These are phyloP conservation scores for Pimephales promelas DNA, from an alignment of 2,113 vertebrate species.

Conservation along the genomic window DNA sequence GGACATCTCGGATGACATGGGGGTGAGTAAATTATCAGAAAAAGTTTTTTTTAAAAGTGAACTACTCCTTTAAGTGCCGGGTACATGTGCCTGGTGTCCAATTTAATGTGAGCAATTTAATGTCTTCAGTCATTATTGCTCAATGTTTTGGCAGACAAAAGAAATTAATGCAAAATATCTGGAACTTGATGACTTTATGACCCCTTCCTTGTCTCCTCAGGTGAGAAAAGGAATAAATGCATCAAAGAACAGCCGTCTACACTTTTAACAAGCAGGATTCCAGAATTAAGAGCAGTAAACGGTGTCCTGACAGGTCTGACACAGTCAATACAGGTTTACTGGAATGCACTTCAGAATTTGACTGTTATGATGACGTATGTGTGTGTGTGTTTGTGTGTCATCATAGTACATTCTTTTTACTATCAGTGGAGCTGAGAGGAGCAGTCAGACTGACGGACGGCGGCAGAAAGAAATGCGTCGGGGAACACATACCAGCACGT, in stretches of 20 bases:
- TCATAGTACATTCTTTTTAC: conserved; percentile 14
- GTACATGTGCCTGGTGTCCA: background rate
- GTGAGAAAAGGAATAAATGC: background rate
- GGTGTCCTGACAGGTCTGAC: conserved; percentile 17
- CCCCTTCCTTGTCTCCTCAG: conserved; percentile 39
- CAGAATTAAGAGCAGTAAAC: conserved; percentile 23
- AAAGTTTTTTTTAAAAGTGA: no score
- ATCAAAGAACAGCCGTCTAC: conserved; percentile 25
- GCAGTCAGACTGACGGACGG: conserved; percentile 50
- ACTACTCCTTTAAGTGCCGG: background rate
- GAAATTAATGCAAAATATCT: background rate
- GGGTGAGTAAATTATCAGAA: no score
- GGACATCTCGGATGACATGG: no score
- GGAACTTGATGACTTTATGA: conserved; percentile 20
- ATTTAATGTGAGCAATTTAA: conserved; percentile 7
- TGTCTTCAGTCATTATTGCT: background rate
- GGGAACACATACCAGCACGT: background rate
- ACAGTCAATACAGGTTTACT: conserved; percentile 16
- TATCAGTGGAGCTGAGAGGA: conserved; percentile 43
- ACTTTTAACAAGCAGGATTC: background rate
- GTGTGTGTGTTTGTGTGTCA: background rate
- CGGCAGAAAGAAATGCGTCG: background rate
- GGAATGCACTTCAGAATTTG: conserved; percentile 29
- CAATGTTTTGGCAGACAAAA: no score
- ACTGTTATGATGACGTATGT: conserved; percentile 2